These are phyloP conservation scores for Thalpophila matura DNA, from an alignment of 2,888 invertebrate genomes.

Conservation along the genomic window DNA sequence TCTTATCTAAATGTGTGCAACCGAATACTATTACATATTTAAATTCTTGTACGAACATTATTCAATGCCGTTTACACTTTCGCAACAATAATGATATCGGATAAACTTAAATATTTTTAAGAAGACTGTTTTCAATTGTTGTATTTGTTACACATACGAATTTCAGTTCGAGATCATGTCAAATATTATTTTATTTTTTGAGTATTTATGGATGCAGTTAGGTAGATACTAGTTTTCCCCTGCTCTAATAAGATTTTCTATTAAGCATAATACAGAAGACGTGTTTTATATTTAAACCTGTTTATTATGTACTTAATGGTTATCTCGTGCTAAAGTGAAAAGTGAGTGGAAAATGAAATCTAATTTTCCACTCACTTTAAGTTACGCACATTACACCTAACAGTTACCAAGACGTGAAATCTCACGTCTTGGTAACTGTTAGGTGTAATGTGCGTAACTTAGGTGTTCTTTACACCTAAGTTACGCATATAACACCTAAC, in stretches of 20 bases:
- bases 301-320: background rate
- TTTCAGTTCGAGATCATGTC: constrained; percentile 1
- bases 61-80: background rate
- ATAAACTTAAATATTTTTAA: constrained; percentile 12
- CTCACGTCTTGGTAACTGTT: too few species aligned
- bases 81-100: background rate
- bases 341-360: background rate
- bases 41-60: background rate
- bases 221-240: background rate
- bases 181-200: background rate
- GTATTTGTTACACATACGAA: background rate
- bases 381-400: background rate
- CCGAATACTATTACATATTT: constrained; percentile 11
- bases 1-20: constrained; percentile 29
- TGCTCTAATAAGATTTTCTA: background rate
- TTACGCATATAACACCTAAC: background rate
- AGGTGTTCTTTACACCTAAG: too few species aligned
- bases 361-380: background rate
- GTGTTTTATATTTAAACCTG: background rate
- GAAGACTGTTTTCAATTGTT: background rate
- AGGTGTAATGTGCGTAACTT: background rate
- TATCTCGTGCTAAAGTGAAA: background rate
- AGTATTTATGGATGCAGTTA: background rate
- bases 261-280: background rate
- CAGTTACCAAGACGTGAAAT: too few species aligned